phyloP scores from a whole-genome alignment of 1,140 invertebrate genomes.

The Rhopalosiphum padi region DNA sequence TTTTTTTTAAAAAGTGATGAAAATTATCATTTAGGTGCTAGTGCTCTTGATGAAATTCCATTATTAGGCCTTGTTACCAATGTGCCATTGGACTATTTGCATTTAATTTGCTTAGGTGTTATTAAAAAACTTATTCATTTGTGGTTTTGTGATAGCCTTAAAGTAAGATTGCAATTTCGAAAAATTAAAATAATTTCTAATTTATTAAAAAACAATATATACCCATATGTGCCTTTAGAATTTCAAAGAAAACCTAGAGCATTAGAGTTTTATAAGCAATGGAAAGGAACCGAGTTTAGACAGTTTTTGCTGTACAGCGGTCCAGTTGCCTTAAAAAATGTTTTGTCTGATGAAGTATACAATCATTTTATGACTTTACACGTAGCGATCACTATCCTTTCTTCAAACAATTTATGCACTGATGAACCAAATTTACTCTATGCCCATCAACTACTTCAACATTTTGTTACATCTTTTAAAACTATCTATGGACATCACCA shows the following conservation, averaged over 20 bases:
- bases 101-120: slow-evolving; percentile 61
- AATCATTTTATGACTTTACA: not conserved
- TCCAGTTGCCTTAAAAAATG: not conserved
- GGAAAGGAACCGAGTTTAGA: not conserved
- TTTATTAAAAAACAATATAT: slow-evolving; percentile 54
- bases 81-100: slow-evolving; percentile 62
- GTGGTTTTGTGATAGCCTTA: slow-evolving; percentile 60
- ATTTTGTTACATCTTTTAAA: not conserved
- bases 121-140: slow-evolving; percentile 62
- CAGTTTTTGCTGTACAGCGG: not conserved
- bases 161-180: slow-evolving; percentile 10
- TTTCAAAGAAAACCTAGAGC: slow-evolving; percentile 61
- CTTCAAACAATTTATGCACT: too few species aligned
- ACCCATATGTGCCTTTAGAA: slow-evolving; percentile 57
- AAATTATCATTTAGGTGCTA: slow-evolving; percentile 62
- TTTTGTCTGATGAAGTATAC: not conserved
- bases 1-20: slow-evolving; percentile 61
- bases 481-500: slow-evolving; percentile 59
- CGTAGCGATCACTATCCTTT: not conserved
- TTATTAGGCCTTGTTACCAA: slow-evolving; percentile 60
- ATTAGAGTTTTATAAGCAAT: slow-evolving; percentile 58
- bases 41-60: slow-evolving; percentile 60
- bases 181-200: slow-evolving; percentile 41
- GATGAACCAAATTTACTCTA: too few species aligned
- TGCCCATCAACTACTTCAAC: too few species aligned